Evolutionary conservation across 2,888 invertebrate genomes (phyloP), one percentile per base, ranked within the genome.

Genomic region (Gymnocheta viridis): DNA sequence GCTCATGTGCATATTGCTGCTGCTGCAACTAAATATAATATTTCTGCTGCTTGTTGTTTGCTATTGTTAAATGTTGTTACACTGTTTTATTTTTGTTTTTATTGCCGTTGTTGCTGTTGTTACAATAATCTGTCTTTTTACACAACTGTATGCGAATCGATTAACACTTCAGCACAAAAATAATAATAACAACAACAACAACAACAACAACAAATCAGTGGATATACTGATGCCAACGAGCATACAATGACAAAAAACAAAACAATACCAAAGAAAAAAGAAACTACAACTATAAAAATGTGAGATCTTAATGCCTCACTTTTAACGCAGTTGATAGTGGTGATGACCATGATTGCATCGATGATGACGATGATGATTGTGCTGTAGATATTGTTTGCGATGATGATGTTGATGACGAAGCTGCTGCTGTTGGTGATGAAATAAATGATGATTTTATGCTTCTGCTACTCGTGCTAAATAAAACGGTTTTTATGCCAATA

Each of bases 71-170:
- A 72, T 72, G 56, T 67, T 82, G 66, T 72, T 58, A 51, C n/a
- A n/a, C 24, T 19, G 56, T 67, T 60, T 84, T 51, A 7, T 76
- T 73, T 85, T 77, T 78, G 82, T 82, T 87, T 86, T 85, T 86
- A 85, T 85, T 86, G 77, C 83, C 86, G 82, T 76, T 82, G 82
- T 72, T 66, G 82, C 69, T 66, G 86, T 85, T 87, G 86, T 87
- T 88, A 88, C 86, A 86, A 85, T 82, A 86, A 82, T 83, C 80
- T 66, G 77, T 83, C 73, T 86, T 80, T 85, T 86, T 80, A 60
- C 76, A 67, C 64, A 77, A 81, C 77, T 70, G 69, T 44, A 82
- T 85, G 78, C 82, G 82, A 85, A 85, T 85, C 85, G 85, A 85
- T 85, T 85, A 85, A 83, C 85, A 85, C 85, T 85, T 85, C 82